Evolutionary conservation across 2,797 vertebrate genomes (phyloP), one percentile per base, ranked within the genome.

Genomic region (Acanthornis magna): DNA sequence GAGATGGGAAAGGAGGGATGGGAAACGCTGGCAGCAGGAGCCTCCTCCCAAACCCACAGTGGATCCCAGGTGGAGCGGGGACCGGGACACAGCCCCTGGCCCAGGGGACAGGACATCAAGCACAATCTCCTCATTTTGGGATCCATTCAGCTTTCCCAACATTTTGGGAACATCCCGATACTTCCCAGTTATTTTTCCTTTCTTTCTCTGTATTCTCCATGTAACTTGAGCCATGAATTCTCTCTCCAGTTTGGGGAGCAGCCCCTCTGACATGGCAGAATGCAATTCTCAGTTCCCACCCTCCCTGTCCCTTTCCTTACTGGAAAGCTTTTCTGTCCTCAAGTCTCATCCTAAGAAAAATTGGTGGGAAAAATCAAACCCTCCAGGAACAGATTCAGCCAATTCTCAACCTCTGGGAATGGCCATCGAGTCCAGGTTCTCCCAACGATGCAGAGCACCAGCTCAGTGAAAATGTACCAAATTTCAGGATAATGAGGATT

Each of bases 381-480:
- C 47, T 11, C 5, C 2, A 2, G 26, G 32, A 36, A 7, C 13
- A 30, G 32, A 16, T 17, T 11, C 26, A 32, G 43, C 51, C 70
- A 65, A 58, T 50, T 48, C 81, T 51, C 26, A 50, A 8, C 21
- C 23, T 55, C 21, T 3, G 1, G 26, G 45, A 40, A 23, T 8
- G 6, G 1, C 15, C 34, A 16, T 0, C 2, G 20, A 14, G 16
- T 40, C 51, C 43, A 26, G 43, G 16, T 50, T 51, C 27, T 51
- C 53, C 61, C 71, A 50, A 10, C 36, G 51, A 25, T 25, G 42
- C 80, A 20, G 60, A 73, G 34, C 67, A 53, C 13, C 16, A 29
- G 50, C 50, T 53, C 60, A 9, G 51, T 5, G 61, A 16, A 27
- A 67, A 51, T 19, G 3, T 0, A 1, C 45, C 36, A 0, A 10